These are phyloP conservation scores for human (Homo sapiens) DNA, from an alignment of 2,113 vertebrate species.

Conservation along the genomic window GRCh38 chr16:72171001-72171500, in stretches of 20 bases:
- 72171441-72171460: background rate
- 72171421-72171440: slow-evolving; percentile 48
- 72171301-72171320: slow-evolving; percentile 11
- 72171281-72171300: slow-evolving; percentile 66
- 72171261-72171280: slow-evolving; percentile 76
- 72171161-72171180: background rate
- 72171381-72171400: background rate
- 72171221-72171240: slow-evolving; percentile 76
- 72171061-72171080: background rate
- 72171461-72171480: slow-evolving; percentile 36
- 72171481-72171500: background rate
- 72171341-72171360: background rate
- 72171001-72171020: background rate
- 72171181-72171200: slow-evolving; percentile 67
- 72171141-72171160: background rate
- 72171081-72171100: background rate
- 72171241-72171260: slow-evolving; percentile 77
- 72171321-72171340: slow-evolving; percentile 57
- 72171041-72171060: background rate
- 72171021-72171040: background rate
- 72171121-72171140: slow-evolving; percentile 24
- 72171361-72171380: slow-evolving; percentile 19
- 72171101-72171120: slow-evolving; percentile 26
- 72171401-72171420: slow-evolving; percentile 34
- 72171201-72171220: slow-evolving; percentile 70